A percentile compares a stretch with the other conserved stretches of the same genome.
Conservation (phyloP, 2,888 invertebrate genomes). For the Phorcus lineatus region DNA sequence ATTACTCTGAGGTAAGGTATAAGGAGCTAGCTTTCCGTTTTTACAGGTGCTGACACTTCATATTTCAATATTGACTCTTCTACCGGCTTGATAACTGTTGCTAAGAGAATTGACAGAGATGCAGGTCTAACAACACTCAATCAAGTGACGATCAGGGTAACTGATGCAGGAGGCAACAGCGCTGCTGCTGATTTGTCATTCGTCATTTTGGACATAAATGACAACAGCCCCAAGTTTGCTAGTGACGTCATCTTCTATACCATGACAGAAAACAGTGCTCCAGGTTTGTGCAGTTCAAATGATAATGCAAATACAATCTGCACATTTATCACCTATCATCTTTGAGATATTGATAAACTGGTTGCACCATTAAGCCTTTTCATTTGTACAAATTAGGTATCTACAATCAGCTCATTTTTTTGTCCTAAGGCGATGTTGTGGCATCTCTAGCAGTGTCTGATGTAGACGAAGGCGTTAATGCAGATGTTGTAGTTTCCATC, state of each 20-base stretch:
- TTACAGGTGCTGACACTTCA: not conserved
- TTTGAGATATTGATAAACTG: too few relatives aligned
- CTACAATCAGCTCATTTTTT: too few relatives aligned
- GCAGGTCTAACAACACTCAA: not conserved
- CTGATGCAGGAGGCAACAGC: not conserved
- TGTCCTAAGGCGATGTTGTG: not conserved
- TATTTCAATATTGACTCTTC: not conserved
- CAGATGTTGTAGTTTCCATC: not conserved
- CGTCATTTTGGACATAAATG: slow-evolving; percentile 15
- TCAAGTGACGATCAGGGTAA: not conserved
- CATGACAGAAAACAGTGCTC: not conserved
- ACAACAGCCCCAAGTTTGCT: not conserved
- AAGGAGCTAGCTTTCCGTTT: too few relatives aligned
- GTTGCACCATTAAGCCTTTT: too few relatives aligned
- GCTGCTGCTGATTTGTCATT: not conserved
- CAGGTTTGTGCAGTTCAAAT: not conserved
- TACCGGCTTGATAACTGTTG: not conserved
- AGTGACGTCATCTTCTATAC: not conserved
- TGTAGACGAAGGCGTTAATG: not conserved
- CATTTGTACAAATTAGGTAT: too few relatives aligned
- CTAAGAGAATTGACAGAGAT: not conserved
- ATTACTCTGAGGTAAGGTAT: too few relatives aligned
- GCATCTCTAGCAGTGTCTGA: not conserved
- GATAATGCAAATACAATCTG: too few relatives aligned
- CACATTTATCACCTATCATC: too few relatives aligned